These are phyloP conservation scores for Lampris incognitus DNA, from an alignment of 2,113 vertebrate species.

Conservation along the genomic window DNA sequence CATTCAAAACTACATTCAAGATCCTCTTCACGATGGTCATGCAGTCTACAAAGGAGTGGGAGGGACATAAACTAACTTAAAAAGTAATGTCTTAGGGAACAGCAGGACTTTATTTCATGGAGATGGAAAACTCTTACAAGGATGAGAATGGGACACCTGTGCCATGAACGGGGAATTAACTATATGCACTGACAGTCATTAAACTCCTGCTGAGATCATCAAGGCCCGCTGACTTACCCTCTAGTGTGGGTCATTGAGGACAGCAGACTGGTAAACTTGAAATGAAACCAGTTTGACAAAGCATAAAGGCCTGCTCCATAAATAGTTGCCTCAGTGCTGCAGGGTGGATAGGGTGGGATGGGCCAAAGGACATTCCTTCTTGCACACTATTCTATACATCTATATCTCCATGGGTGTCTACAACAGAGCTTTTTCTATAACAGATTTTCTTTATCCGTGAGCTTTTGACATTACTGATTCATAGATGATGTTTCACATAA, in stretches of 20 bases:
- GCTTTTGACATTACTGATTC: too few species aligned
- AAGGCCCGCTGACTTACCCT: background rate
- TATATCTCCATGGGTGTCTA: too few species aligned
- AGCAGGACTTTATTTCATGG: too few species aligned
- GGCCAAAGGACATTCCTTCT: too few species aligned
- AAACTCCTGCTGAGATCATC: background rate
- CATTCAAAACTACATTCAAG: too few species aligned
- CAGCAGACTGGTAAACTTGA: background rate
- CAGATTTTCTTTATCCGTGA: too few species aligned
- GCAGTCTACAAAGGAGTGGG: background rate
- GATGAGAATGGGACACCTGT: too few species aligned
- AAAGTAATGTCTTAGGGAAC: background rate
- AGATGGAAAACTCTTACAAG: too few species aligned
- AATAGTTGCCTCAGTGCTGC: constrained; percentile 37
- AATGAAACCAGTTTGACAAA: background rate
- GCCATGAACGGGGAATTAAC: background rate
- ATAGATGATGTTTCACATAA: too few species aligned
- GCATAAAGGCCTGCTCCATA: constrained; percentile 9
- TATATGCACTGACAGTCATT: background rate
- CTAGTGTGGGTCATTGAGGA: background rate
- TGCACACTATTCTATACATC: too few species aligned
- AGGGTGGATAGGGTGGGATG: constrained; percentile 19
- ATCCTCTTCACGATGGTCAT: background rate
- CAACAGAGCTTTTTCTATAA: too few species aligned
- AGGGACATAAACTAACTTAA: background rate